Evolutionary conservation across 1,140 invertebrate genomes (phyloP).

Genomic region (Aphelinus atriplicis): DNA sequence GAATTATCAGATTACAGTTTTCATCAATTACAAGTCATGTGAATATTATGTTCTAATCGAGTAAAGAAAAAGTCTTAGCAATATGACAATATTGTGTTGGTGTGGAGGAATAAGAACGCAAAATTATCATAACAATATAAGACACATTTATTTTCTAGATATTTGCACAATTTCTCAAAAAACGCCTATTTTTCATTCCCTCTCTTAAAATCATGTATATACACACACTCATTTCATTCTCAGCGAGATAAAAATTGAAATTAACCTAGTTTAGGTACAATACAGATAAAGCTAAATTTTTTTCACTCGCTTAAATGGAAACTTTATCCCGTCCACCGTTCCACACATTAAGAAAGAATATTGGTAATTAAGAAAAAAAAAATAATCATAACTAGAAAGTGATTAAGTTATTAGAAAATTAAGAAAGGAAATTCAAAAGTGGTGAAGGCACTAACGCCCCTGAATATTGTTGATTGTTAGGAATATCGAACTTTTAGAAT

Average conservation of each 20-base stretch:
- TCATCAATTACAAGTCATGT: too few relatives aligned
- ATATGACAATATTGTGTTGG: background rate
- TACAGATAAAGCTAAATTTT: slow-evolving; percentile 32
- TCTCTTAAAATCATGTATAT: slow-evolving; percentile 44
- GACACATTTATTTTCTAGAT: slow-evolving; percentile 61
- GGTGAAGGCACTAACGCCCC: slow-evolving; percentile 32
- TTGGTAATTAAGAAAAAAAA: slow-evolving; percentile 8
- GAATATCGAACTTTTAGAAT: slow-evolving; percentile 32
- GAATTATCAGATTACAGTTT: too few relatives aligned
- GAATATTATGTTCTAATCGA: too few relatives aligned
- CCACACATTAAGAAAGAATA: slow-evolving; percentile 14
- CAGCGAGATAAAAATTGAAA: slow-evolving; percentile 40
- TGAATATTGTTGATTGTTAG: slow-evolving; percentile 33
- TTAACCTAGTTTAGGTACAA: slow-evolving; percentile 40
- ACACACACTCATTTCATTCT: slow-evolving; percentile 36
- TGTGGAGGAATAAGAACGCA: background rate
- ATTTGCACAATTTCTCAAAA: slow-evolving; percentile 45
- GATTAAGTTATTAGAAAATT: slow-evolving; percentile 29
- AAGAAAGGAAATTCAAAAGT: slow-evolving; percentile 22
- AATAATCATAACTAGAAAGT: slow-evolving; percentile 5
- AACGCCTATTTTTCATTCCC: slow-evolving; percentile 44
- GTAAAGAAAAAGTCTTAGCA: background rate
- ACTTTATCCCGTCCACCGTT: slow-evolving; percentile 33
- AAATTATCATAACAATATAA: slow-evolving; percentile 56
- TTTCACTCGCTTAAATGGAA: slow-evolving; percentile 34